Evolutionary conservation across 2,797 vertebrate species (phyloP).

Genomic region (Lemur catta): DNA sequence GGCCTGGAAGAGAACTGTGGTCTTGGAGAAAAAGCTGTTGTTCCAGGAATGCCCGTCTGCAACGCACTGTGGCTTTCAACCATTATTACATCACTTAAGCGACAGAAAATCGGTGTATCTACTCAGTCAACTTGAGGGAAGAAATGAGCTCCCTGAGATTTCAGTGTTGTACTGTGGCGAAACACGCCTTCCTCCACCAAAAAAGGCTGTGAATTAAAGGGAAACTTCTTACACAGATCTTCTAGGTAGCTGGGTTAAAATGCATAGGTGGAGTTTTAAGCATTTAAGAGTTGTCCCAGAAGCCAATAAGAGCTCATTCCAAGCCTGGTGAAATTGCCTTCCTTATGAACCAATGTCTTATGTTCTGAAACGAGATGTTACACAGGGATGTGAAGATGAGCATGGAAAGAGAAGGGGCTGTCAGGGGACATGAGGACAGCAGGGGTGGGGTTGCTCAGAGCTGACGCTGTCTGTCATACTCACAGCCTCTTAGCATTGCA

Average conservation of each 20-base stretch:
- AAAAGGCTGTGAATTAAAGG: background rate
- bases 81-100: constrained; percentile 49
- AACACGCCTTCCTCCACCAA: background rate
- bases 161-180: background rate
- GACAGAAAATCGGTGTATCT: constrained; percentile 17
- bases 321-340: background rate
- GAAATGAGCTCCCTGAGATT: background rate
- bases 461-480: background rate
- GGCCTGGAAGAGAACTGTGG: background rate
- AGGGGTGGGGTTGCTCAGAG: background rate
- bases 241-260: background rate
- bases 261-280: background rate
- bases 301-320: background rate
- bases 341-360: background rate
- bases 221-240: background rate
- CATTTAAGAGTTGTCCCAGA: background rate
- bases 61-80: constrained; percentile 51
- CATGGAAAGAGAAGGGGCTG: background rate
- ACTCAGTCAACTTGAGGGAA: background rate
- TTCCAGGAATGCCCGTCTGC: background rate
- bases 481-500: background rate
- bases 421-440: no score
- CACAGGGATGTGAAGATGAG: no score
- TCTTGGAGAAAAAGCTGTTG: constrained; percentile 61
- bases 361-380: background rate